phyloP scores from a whole-genome alignment of 1,140 invertebrate genomes.

The Eurosta solidaginis region DNA sequence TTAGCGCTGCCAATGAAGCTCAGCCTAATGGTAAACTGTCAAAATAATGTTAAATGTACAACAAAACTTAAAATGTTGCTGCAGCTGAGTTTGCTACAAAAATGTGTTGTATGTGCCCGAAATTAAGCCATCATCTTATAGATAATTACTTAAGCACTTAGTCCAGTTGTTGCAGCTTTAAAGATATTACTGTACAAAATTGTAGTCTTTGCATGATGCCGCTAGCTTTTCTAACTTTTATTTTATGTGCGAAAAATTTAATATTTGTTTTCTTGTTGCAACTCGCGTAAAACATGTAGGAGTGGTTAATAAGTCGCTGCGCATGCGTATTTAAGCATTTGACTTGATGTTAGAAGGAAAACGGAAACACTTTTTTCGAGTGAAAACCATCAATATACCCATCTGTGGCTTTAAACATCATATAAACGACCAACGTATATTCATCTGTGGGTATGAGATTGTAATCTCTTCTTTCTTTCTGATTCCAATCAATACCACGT shows the following conservation, averaged over 20 bases:
- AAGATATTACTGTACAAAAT: neutral
- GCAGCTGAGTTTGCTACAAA: neutral
- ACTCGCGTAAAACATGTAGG: no score
- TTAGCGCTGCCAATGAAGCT: neutral
- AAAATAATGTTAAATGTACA: constrained; percentile 20
- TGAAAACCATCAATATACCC: no score
- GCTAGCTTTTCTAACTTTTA: neutral
- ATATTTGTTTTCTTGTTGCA: no score
- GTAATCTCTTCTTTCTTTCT: no score
- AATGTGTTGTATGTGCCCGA: no score
- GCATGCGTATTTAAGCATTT: neutral
- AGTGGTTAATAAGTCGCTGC: no score
- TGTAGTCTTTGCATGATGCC: neutral
- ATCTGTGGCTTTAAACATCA: no score
- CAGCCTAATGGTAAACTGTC: constrained; percentile 3
- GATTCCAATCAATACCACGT: no score
- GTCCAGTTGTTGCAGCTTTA: neutral
- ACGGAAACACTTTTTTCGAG: neutral
- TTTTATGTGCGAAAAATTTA: neutral
- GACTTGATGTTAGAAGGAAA: neutral
- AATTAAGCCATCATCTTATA: constrained; percentile 23
- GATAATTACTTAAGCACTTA: neutral
- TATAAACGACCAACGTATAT: no score
- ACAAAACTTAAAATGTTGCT: neutral
- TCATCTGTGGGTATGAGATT: no score